A percentile compares a stretch with the other conserved stretches of the same genome.
phyloP scores from a whole-genome alignment of 2,113 vertebrate genomes.

The Peucedramus taeniatus region DNA sequence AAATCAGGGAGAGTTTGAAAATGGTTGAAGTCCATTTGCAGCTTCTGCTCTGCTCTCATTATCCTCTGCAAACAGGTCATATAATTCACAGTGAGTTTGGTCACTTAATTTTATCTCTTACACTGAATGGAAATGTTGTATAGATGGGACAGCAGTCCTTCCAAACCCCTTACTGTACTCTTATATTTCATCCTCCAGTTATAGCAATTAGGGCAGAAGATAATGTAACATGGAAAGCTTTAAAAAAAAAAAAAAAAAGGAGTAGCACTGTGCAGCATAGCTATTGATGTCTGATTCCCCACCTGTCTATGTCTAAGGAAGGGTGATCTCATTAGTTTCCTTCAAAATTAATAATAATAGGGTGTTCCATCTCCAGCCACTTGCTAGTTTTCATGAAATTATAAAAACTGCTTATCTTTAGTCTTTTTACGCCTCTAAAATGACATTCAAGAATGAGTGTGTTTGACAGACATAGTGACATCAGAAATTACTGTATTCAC shows the following conservation, averaged over 20 bases:
- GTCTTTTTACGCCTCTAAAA: not conserved
- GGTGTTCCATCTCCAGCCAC: not conserved
- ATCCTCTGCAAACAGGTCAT: not conserved
- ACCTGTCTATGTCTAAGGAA: not conserved
- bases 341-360: not conserved
- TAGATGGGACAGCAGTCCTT: not conserved
- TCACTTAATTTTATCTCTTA: not conserved
- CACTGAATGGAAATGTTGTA: not conserved
- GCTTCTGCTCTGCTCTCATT: not conserved
- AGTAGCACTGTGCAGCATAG: not conserved
- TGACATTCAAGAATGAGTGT: not conserved
- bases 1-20: not conserved
- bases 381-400: not conserved
- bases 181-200: not conserved
- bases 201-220: not conserved
- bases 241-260: not conserved
- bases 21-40: not conserved
- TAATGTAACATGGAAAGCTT: not conserved
- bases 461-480: not conserved
- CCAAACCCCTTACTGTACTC: rapidly evolving
- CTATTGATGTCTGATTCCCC: not conserved
- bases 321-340: not conserved
- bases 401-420: not conserved
- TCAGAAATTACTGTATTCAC: not conserved
- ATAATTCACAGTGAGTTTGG: not conserved